Percentiles rank a stretch among this genome's conserved stretches.
These are phyloP conservation scores for Bombus impatiens DNA, from an alignment of 1,140 invertebrate genomes.

Conservation along the genomic window DNA sequence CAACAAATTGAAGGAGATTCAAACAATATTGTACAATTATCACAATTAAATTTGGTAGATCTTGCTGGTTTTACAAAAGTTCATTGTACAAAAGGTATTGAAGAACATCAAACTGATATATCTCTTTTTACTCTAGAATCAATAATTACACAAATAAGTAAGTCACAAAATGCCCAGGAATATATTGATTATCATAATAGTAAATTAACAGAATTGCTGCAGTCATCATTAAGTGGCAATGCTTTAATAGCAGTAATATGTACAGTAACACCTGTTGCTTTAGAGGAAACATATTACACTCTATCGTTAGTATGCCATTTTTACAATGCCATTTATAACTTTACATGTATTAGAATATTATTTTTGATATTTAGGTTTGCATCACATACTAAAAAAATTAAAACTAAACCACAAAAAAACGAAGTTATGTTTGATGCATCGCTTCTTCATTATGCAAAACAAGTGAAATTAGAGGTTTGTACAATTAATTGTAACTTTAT, in stretches of 20 bases:
- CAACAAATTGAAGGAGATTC: conserved; percentile 23
- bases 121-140: conserved; percentile 88
- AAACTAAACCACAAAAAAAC: conserved; percentile 88
- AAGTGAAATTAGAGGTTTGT: conserved; percentile 77
- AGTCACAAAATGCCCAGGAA: conserved; percentile 78
- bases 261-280: conserved; percentile 87
- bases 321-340: conserved; percentile 7
- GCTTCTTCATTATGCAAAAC: conserved; percentile 83
- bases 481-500: neutral
- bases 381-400: conserved; percentile 86
- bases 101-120: conserved; percentile 92
- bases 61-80: conserved; percentile 92
- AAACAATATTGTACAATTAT: conserved; percentile 79
- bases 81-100: conserved; percentile 80
- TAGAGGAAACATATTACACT: conserved; percentile 89
- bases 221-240: conserved; percentile 93
- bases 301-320: conserved; percentile 77
- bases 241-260: conserved; percentile 92
- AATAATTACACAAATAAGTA: conserved; percentile 90
- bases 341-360: neutral
- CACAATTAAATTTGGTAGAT: conserved; percentile 92
- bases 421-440: conserved; percentile 85
- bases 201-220: conserved; percentile 91
- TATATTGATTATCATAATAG: conserved; percentile 90
- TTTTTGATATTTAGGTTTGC: conserved; percentile 83